These are phyloP conservation scores for Merluccius polli DNA, from an alignment of 2,797 vertebrate species.

Conservation along the genomic window DNA sequence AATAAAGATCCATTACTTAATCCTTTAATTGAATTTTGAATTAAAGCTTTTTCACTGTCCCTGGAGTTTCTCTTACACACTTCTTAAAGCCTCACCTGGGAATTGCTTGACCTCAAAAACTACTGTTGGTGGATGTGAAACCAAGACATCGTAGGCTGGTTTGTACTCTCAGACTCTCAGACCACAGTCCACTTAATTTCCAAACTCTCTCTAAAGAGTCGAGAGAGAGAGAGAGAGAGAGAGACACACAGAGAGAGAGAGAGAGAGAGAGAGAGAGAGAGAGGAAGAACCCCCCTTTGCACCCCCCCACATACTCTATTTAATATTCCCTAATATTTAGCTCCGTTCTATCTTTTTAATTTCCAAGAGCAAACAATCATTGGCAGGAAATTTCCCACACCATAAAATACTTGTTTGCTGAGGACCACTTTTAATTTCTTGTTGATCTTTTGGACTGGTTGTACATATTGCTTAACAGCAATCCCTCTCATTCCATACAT, in stretches of 20 bases:
- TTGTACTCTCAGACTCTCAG: background rate
- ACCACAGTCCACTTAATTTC: constrained; percentile 1
- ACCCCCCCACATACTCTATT: background rate
- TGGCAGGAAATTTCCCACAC: constrained; percentile 5
- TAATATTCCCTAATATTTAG: constrained; percentile 2
- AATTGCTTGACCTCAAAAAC: background rate
- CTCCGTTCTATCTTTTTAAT: constrained; percentile 19
- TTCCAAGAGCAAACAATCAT: constrained; percentile 23
- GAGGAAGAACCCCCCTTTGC: background rate
- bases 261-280: no score
- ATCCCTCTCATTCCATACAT: background rate
- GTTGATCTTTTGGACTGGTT: background rate
- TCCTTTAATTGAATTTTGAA: no score
- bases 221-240: no score
- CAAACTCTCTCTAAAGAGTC: constrained; percentile 15
- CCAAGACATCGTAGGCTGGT: background rate
- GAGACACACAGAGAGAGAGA: no score
- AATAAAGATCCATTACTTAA: no score
- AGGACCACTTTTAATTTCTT: background rate
- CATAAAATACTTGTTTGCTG: background rate
- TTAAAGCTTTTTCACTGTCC: no score
- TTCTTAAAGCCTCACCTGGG: background rate
- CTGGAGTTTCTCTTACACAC: no score
- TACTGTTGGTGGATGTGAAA: background rate
- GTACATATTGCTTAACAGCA: background rate